Conservation (phyloP, 2,888 invertebrate species). For the Neocrepidodera transversa region DNA sequence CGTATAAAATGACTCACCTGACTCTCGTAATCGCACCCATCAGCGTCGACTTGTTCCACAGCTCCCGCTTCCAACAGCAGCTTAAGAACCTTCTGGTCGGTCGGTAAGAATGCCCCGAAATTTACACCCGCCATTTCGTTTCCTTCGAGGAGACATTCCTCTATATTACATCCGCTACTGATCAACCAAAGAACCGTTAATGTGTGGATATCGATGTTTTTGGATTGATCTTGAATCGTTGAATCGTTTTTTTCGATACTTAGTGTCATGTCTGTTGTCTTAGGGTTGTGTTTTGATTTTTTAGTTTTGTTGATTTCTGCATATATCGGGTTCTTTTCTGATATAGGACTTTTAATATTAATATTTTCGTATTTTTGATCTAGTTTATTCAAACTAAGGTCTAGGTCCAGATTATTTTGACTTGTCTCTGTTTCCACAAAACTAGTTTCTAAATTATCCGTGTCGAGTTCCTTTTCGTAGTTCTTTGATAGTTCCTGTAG, state of each 20-base stretch:
- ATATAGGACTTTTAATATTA: slow-evolving; percentile 50
- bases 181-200: slow-evolving; percentile 80
- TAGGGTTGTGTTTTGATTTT: slow-evolving; percentile 35
- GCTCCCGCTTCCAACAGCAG: slow-evolving; percentile 80
- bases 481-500: slow-evolving; percentile 53
- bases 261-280: slow-evolving; percentile 20
- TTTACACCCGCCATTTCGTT: slow-evolving; percentile 60
- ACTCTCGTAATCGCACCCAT: slow-evolving; percentile 58
- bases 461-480: slow-evolving; percentile 51
- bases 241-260: slow-evolving; percentile 30
- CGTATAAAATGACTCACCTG: slow-evolving; percentile 56
- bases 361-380: slow-evolving; percentile 46
- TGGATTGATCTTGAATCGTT: slow-evolving; percentile 25
- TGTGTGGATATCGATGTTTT: slow-evolving; percentile 66
- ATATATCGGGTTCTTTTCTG: slow-evolving; percentile 53
- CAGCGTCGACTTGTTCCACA: slow-evolving; percentile 62
- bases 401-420: slow-evolving; percentile 50
- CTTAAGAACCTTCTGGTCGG: slow-evolving; percentile 74
- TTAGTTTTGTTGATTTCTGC: slow-evolving; percentile 55
- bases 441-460: slow-evolving; percentile 51
- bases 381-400: slow-evolving; percentile 39
- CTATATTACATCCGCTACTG: slow-evolving; percentile 71
- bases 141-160: slow-evolving; percentile 64
- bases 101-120: slow-evolving; percentile 68
- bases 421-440: slow-evolving; percentile 54